Conservation (phyloP, 2,113 vertebrate species). For the Pycnonotus jocosus region DNA sequence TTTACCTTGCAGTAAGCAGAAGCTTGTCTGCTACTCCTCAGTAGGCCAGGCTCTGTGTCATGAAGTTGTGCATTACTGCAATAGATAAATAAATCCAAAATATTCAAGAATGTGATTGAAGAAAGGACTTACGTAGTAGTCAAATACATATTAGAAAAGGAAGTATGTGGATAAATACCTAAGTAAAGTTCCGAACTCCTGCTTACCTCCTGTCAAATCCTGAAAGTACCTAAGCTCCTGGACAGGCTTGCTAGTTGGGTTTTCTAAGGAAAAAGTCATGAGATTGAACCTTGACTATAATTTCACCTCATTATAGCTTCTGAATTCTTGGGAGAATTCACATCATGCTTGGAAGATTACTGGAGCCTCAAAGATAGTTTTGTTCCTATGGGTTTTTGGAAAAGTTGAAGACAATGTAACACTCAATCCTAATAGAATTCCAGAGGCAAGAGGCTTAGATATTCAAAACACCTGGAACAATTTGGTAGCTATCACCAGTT, state of each 20-base stretch:
- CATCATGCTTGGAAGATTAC: not conserved
- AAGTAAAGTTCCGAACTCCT: not conserved
- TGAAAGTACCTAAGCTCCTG: not conserved
- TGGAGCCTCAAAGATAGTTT: not conserved
- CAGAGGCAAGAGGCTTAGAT: not conserved
- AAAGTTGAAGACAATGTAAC: not conserved
- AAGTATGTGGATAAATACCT: conserved; percentile 5
- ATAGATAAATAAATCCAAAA: not conserved
- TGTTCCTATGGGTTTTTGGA: not conserved
- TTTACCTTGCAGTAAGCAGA: not conserved
- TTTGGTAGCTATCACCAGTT: not conserved
- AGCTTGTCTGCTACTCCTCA: not conserved
- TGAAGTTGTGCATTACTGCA: not conserved
- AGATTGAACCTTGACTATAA: not conserved
- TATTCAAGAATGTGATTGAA: not conserved
- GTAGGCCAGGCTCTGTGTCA: not conserved
- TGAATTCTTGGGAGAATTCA: not conserved
- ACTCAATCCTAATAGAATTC: not conserved
- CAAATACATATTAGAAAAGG: not conserved
- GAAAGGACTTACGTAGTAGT: not conserved
- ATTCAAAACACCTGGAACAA: not conserved
- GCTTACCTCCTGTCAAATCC: not conserved
- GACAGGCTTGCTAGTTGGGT: not conserved
- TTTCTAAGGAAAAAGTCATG: not conserved
- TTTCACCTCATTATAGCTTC: not conserved